Base-by-base conservation (phyloP, 2,888 invertebrate genomes). In the Caenorhabditis sp. region DNA sequence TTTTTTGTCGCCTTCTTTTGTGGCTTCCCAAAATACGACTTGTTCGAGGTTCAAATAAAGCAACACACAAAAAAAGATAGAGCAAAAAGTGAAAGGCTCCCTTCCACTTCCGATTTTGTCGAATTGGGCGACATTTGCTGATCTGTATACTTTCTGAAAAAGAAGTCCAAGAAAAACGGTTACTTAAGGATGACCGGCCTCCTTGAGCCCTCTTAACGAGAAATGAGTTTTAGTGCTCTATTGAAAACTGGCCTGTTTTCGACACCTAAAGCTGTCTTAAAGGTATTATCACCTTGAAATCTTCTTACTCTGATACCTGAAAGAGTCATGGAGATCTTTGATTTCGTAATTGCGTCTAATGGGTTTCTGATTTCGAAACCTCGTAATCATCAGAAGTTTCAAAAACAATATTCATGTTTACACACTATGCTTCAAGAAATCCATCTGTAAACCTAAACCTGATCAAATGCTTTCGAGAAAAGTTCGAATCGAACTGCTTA, bases 1-100 rank as follows among this genome's bases (percentile, higher is more conserved):
- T 75, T 75, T 44, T 75, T 66, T 66, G 66, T 56, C 66, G 64
- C 66, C 58, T 35, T 75, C 66, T 58, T 66, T 35, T 12, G 35
- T 24, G n/a, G 58, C 28, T 44, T 31, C 66, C 49, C 28, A 66
- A 75, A 75, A 66, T 66, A 75, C 66, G 49, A 64, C 54, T 64
- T 28, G 54, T 66, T 64, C 66, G 26, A 66, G 66, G 64, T 74
- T 64, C 64, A 56, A 74, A 54, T 63, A 54, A 28, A 24, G 61
- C 28, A 59, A 59, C 58, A 59, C 58, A 38, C n/a, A 59, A 38
- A 59, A 38, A 41, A 41, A 24, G 59, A 35, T 22, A 22, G 61
- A 51, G n/a, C 38, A 41, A 63, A 6, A 49, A 35, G 31, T 54
- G 12, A 47, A 28, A 47, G 4, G 12, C 6, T 38, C 12, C 12